Evolutionary conservation across 2,888 invertebrate species (phyloP), one percentile per base, ranked within the genome.

Genomic region (Cactoblastis cactorum): DNA sequence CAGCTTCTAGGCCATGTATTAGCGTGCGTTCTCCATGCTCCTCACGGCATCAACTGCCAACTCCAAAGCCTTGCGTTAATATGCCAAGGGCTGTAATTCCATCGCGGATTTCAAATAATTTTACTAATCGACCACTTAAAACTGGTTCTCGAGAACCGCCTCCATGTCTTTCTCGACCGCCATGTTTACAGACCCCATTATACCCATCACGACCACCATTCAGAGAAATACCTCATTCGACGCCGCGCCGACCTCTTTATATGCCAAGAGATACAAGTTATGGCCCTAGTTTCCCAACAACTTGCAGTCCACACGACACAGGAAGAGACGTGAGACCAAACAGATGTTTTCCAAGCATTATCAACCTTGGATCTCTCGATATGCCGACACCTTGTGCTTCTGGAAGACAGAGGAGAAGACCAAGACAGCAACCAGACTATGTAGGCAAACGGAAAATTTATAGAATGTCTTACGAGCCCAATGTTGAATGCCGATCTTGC

Each of bases 401-500:
- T 8, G n/a, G 12, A 6, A 24, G 41, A 6, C 15, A 5, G 3
- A 43, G 28, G 8, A 9, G 41, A 15, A 28, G 32, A 11, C 1
- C 28, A 28, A n/a, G n/a, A n/a, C n/a, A n/a, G n/a, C n/a, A n/a
- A n/a, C n/a, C n/a, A n/a, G n/a, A n/a, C n/a, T n/a, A n/a, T n/a
- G n/a, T n/a, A n/a, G n/a, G n/a, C 14, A 59, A 22, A 43, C 35
- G 51, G 17, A 33, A 38, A 14, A 18, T 49, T n/a, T 47, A 41
- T 24, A 52, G 48, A 24, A 39, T 55, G 11, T 35, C 57, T 11
- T 11, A 11, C 33, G 1, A 37, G 17, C 37, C 37, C 8, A 9
- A 9, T 6, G 28, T 28, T 1, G 28, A 28, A 9, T 4, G 8
- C 5, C 63, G 41, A 33, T 69, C 61, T 33, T 70, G 61, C 33